phyloP scores from a whole-genome alignment of 1,140 invertebrate genomes.

The Colletes latitarsis region DNA sequence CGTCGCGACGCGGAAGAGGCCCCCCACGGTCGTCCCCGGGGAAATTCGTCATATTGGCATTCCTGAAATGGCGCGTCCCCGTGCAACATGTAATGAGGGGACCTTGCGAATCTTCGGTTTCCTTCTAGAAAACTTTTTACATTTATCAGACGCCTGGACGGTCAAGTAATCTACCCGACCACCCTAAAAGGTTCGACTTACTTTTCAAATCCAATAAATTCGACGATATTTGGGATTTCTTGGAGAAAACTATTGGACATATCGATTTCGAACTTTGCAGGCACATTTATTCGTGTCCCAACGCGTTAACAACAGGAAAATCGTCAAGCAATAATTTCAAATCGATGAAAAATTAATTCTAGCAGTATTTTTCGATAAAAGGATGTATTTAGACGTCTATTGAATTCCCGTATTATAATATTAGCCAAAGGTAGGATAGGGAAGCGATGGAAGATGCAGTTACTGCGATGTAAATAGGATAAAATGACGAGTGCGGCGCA shows the following conservation, averaged over 20 bases:
- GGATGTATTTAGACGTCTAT: neutral
- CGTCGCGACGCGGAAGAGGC: constrained; percentile 21
- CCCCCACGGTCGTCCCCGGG: constrained; percentile 35
- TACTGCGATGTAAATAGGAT: neutral
- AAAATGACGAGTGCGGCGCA: neutral
- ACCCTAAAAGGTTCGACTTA: neutral
- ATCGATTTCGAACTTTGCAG: too few species aligned
- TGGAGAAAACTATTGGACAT: too few species aligned
- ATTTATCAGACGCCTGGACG: neutral
- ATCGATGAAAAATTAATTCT: neutral
- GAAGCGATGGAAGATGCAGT: neutral
- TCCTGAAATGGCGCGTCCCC: constrained; percentile 38
- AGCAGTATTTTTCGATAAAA: neutral
- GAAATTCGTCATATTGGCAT: constrained; percentile 71
- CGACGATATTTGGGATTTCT: too few species aligned
- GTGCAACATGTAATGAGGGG: constrained; percentile 23
- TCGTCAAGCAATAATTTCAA: too few species aligned
- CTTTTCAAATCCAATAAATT: neutral
- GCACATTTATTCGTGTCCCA: too few species aligned
- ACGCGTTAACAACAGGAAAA: too few species aligned
- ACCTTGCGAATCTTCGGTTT: neutral
- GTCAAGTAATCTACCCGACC: neutral
- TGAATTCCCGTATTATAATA: neutral
- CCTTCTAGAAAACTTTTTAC: neutral
- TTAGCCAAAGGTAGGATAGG: neutral